These are phyloP conservation scores for Drosophila buzzatii DNA, from an alignment of 2,888 invertebrate species.

Conservation along the genomic window DNA sequence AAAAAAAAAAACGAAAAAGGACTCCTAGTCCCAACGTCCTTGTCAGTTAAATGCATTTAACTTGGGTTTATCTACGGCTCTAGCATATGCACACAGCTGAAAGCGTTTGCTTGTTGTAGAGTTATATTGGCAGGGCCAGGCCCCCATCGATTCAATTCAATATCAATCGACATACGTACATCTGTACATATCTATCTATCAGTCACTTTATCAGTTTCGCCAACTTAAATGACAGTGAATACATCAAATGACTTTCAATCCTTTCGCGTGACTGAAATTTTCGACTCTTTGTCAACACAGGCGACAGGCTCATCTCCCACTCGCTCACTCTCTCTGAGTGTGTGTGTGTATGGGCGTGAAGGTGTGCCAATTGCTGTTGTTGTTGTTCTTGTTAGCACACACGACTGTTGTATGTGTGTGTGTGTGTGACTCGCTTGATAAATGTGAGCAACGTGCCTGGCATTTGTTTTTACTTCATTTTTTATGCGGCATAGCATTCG, in stretches of 20 bases:
- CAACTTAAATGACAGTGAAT: conserved; percentile 77
- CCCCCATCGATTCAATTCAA: conserved; percentile 51
- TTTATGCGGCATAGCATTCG: conserved; percentile 15
- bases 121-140: conserved; percentile 41
- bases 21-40: conserved; percentile 42
- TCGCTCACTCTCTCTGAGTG: background rate
- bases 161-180: conserved; percentile 20
- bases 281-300: conserved; percentile 73
- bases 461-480: conserved; percentile 46
- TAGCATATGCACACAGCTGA: conserved; percentile 32
- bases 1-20: background rate
- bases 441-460: conserved; percentile 70
- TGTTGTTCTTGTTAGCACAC: conserved; percentile 61
- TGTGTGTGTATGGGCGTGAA: conserved; percentile 23
- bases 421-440: conserved; percentile 54
- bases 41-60: conserved; percentile 74
- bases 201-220: conserved; percentile 61
- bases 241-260: conserved; percentile 80
- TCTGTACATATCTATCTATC: conserved; percentile 51
- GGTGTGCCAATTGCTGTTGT: conserved; percentile 49
- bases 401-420: conserved; percentile 21
- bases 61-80: conserved; percentile 24
- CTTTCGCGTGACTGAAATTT: conserved; percentile 79
- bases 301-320: conserved; percentile 47
- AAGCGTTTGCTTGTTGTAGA: conserved; percentile 54